These are phyloP conservation scores for Hyperoplus immaculatus DNA, from an alignment of 2,797 vertebrate species.

Conservation along the genomic window DNA sequence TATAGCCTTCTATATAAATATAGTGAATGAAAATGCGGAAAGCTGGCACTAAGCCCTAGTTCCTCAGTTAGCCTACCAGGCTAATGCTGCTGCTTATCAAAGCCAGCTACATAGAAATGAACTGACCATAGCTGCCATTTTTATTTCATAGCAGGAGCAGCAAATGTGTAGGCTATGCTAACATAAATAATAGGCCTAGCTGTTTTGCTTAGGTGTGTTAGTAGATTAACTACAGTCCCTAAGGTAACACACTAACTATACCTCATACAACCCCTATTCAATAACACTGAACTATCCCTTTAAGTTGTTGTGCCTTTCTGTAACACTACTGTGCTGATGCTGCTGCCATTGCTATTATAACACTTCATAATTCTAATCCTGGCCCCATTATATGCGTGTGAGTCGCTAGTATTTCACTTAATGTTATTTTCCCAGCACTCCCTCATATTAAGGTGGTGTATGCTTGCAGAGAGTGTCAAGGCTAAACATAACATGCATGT, in stretches of 20 bases:
- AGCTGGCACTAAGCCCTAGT: background rate
- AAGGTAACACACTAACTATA: too few species aligned
- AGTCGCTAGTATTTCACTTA: background rate
- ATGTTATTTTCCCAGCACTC: background rate
- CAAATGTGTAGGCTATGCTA: background rate
- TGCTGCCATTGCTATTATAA: background rate
- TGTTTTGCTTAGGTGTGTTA: background rate
- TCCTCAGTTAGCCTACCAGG: background rate
- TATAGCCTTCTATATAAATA: too few species aligned
- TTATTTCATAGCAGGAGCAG: background rate
- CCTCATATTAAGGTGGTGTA: background rate
- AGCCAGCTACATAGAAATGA: background rate
- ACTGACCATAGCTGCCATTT: background rate
- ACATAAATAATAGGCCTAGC: background rate
- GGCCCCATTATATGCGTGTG: background rate
- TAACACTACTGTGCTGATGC: background rate
- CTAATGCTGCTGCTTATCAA: background rate
- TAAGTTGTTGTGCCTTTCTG: too few species aligned
- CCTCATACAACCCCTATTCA: too few species aligned
- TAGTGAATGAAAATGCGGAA: too few species aligned
- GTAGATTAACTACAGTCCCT: too few species aligned
- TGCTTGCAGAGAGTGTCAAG: background rate
- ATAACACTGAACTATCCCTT: too few species aligned
- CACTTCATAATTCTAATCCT: background rate
- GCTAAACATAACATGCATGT: background rate